Base-by-base conservation (phyloP, 35 echinoderm and acorn worm species). In the Ophioderma brevispina region DNA sequence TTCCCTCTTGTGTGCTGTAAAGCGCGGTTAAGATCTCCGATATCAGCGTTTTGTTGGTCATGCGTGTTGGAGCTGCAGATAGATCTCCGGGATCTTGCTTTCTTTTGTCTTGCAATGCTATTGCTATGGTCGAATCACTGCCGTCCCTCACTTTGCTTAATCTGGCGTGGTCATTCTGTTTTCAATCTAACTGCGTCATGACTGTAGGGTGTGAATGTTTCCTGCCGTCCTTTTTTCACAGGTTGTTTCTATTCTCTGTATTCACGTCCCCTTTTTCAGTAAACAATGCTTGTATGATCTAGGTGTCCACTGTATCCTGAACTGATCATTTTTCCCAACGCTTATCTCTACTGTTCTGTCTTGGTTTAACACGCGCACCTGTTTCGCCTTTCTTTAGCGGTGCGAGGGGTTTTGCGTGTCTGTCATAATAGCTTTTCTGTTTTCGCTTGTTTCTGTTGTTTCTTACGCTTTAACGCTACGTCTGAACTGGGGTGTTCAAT, bases 301-400 rank as follows among this genome's bases (percentile, higher is more conserved):
- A 31, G n/a, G 49, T 70, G 34, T 85, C 50, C 0, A 85, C 81
- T 85, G 84, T 55, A 31, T 76, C 40, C 40, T 77, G 32, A 0
- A 91, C 89, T 78, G 35, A n/a, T 52, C 88, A n/a, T n/a, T 90
- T 90, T 90, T 1, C 25, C 88, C 88, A 90, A 35, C 37, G 88
- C 52, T 90, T 90, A 28, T 34, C 32, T 10, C 55, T 42, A 59
- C 52, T 86, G 4, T 34, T 15, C 0, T 76, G 55, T 17, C n/a
- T n/a, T n/a, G 59, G 84, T 64, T 86, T 34, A 3, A 90, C 37
- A 32, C 88, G 86, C 41, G 79, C n/a, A n/a, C n/a, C 75, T 0
- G 39, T 79, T 0, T 90, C 46, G 25, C 88, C 88, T 11, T 5
- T 6, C 36, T 39, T 36, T 23, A 90, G 33, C 0, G 14, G 28